Evolutionary conservation across 2,797 vertebrate genomes (phyloP).

Genomic region (Rousettus madagascariensis): DNA sequence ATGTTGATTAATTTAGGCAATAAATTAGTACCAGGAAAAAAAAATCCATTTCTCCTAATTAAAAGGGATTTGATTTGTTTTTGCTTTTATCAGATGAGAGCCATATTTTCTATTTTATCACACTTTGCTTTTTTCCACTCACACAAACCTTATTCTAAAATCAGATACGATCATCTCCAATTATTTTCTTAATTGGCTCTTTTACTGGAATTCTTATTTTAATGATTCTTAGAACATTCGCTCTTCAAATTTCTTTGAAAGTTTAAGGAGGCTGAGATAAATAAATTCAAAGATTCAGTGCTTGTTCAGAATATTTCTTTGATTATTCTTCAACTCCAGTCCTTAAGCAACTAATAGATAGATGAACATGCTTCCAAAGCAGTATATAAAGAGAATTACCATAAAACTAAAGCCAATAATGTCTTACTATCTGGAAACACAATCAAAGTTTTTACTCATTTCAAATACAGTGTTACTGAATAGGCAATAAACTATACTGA

Average conservation of each 20-base stretch:
- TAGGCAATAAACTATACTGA: background rate
- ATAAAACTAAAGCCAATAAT: background rate
- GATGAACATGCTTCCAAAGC: constrained; percentile 22
- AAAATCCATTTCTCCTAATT: background rate
- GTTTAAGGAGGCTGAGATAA: constrained; percentile 30
- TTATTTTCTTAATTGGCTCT: background rate
- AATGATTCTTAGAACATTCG: background rate
- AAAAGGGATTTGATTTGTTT: constrained; percentile 11
- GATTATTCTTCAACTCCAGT: background rate
- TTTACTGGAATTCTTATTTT: background rate
- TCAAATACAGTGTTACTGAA: background rate
- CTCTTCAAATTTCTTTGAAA: background rate
- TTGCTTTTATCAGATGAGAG: background rate
- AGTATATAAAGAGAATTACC: background rate
- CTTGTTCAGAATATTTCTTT: constrained; percentile 10
- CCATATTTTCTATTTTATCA: background rate
- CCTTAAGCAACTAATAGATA: constrained; percentile 48
- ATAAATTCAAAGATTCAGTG: background rate
- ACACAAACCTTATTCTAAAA: background rate
- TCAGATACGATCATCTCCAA: background rate
- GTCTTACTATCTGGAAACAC: background rate
- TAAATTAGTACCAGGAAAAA: background rate
- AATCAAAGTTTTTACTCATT: background rate
- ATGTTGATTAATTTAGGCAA: background rate
- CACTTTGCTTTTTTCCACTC: constrained; percentile 28